Conservation (phyloP, 92 coral and sea anemone genomes). For the Metridium senile region DNA sequence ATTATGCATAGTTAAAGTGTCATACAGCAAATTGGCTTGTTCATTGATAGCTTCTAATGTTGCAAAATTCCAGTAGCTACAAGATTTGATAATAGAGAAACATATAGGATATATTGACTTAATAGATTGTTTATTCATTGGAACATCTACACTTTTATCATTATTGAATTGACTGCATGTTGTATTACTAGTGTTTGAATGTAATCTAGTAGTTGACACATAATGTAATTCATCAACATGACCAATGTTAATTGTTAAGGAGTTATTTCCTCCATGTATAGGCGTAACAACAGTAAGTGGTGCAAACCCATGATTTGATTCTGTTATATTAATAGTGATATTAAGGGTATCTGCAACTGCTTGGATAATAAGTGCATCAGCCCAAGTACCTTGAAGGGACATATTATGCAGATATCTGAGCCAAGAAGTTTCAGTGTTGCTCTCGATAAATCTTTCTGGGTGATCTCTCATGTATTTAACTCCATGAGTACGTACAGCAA, state of each 20-base stretch:
- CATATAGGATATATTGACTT: constrained; percentile 53
- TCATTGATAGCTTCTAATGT: constrained; percentile 38
- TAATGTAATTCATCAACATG: constrained; percentile 50
- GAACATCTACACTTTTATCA: constrained; percentile 14
- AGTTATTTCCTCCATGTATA: constrained; percentile 17
- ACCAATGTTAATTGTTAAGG: constrained; percentile 39
- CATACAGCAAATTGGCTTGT: constrained; percentile 38
- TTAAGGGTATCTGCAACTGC: constrained; percentile 61
- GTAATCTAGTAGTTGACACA: constrained; percentile 41
- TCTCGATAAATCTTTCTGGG: constrained; percentile 64
- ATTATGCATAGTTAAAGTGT: constrained; percentile 16
- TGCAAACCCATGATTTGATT: constrained; percentile 54
- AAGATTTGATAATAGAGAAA: constrained; percentile 53
- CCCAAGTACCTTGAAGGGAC: constrained; percentile 59
- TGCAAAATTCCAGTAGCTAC: constrained; percentile 29
- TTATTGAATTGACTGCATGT: constrained; percentile 24
- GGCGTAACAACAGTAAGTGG: constrained; percentile 49
- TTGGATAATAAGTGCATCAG: constrained; percentile 66
- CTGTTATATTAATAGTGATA: constrained; percentile 46
- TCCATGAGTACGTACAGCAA: constrained; percentile 44
- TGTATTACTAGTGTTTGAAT: constrained; percentile 15
- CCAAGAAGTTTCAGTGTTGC: constrained; percentile 62
- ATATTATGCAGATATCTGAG: constrained; percentile 44
- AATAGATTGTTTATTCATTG: constrained; percentile 49
- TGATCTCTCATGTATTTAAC: constrained; percentile 53